phyloP scores from a whole-genome alignment of 2,888 invertebrate species.

The Rhopalosiphum nymphaeae region DNA sequence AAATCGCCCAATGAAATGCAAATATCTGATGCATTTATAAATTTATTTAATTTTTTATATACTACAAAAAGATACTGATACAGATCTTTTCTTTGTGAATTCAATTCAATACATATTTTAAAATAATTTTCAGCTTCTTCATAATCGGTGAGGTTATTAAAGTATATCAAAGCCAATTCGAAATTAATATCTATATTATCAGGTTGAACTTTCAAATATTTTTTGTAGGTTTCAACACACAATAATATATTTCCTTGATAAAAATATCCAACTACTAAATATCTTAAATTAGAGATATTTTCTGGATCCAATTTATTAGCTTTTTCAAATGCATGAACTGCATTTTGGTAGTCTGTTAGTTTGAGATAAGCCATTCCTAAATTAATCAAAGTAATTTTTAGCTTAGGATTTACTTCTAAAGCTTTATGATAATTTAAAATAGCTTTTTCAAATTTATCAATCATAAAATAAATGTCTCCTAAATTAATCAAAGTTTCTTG shows the following conservation, averaged over 20 bases:
- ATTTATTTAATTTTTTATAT: constrained; percentile 51
- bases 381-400: constrained; percentile 98
- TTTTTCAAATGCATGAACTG: constrained; percentile 5
- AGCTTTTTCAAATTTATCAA: constrained; percentile 99
- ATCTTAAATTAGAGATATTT: background rate
- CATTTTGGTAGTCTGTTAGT: constrained; percentile 94
- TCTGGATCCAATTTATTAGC: background rate
- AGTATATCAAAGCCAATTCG: background rate
- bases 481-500: constrained; percentile 99
- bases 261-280: background rate
- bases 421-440: constrained; percentile 99
- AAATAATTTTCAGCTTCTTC: constrained; percentile 15
- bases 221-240: background rate
- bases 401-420: constrained; percentile 98
- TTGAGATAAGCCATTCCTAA: constrained; percentile 99
- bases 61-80: background rate
- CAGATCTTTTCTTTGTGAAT: background rate
- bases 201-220: background rate
- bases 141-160: background rate
- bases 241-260: background rate
- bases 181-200: background rate
- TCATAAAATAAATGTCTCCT: constrained; percentile 99
- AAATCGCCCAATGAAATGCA: constrained; percentile 69
- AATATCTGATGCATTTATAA: constrained; percentile 80
- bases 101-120: background rate